Evolutionary conservation across 2,113 vertebrate species (phyloP).

Genomic region (Phainopepla nitens): DNA sequence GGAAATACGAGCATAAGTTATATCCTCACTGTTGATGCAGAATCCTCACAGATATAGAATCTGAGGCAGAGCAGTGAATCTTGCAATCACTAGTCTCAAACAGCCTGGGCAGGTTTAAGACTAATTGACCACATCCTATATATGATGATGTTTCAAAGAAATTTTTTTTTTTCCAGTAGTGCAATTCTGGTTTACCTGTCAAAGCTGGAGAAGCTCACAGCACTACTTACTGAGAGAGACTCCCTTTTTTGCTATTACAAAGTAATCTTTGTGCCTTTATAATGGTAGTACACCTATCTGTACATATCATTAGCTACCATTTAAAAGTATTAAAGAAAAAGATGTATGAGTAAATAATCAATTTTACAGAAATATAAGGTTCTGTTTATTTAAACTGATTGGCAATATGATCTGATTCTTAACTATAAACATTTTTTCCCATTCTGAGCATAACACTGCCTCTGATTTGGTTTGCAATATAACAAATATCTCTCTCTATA

Average conservation of each 20-base stretch:
- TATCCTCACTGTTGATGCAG: neutral
- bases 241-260: neutral
- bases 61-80: neutral
- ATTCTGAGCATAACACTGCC: neutral
- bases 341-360: neutral
- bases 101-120: neutral
- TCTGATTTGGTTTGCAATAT: neutral
- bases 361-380: neutral
- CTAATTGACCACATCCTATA: neutral
- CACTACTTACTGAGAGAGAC: neutral
- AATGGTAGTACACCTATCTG: neutral
- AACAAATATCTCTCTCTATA: neutral
- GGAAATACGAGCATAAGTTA: neutral
- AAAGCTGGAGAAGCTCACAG: neutral
- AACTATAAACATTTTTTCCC: neutral
- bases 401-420: neutral
- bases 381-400: neutral
- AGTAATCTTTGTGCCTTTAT: neutral
- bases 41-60: neutral
- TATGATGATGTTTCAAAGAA: neutral
- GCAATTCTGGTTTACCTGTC: neutral
- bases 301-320: neutral
- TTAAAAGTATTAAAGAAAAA: neutral
- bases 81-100: neutral
- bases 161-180: fast-evolving